Percentiles rank a stretch among this genome's conserved stretches.
Conservation (phyloP, 2,888 invertebrate species). For the Frankliniella fusca region DNA sequence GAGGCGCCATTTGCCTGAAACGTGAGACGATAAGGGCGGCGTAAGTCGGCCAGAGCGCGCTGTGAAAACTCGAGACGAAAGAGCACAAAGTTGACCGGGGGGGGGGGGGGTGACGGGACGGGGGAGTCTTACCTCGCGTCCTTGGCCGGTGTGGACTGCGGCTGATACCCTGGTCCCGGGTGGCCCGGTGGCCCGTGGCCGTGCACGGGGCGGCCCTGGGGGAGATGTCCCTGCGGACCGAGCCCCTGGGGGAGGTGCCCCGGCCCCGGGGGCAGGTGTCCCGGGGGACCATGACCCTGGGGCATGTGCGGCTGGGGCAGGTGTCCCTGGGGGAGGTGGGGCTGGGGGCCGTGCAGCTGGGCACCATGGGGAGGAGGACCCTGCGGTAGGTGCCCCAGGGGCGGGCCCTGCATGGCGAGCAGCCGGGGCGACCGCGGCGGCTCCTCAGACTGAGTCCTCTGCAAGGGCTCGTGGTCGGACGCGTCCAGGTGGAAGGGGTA, state of each 20-base stretch:
- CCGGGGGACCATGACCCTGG: neutral
- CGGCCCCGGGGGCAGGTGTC: neutral
- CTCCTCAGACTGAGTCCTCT: conserved; percentile 81
- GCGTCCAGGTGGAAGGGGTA: neutral
- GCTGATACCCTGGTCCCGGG: neutral
- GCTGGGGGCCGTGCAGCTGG: neutral
- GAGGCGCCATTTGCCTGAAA: neutral
- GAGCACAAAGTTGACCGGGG: too few species aligned
- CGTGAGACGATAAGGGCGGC: neutral
- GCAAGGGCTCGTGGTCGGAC: conserved; percentile 69
- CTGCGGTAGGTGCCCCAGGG: neutral
- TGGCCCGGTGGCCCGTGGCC: neutral
- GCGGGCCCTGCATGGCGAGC: neutral
- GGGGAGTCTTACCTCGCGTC: neutral
- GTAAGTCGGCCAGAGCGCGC: neutral
- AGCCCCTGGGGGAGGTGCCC: neutral
- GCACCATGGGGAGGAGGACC: neutral
- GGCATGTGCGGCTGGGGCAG: neutral
- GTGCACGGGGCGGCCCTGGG: neutral
- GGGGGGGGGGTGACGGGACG: too few species aligned
- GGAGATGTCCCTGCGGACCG: neutral
- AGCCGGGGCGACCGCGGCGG: conserved; percentile 48
- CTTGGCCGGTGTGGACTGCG: neutral
- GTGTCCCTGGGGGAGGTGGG: neutral
- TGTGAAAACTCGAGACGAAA: neutral